A percentile compares a stretch with the other conserved stretches of the same genome.
Evolutionary conservation across 2,797 vertebrate species (phyloP).

Genomic region (Sandelia bainsii): DNA sequence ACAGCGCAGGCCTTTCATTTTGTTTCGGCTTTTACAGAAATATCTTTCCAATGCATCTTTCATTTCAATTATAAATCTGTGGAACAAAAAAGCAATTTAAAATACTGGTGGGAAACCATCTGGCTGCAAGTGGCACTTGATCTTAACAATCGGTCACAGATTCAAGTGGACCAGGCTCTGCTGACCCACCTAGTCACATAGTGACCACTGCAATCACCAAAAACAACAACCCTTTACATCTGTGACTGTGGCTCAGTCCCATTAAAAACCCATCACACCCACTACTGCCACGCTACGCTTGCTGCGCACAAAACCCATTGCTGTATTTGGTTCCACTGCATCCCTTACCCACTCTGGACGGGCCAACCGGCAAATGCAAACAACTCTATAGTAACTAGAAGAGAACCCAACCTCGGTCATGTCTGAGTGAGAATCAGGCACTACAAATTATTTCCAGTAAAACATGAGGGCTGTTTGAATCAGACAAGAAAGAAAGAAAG

Average conservation of each 20-base stretch:
- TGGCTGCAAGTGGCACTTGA: conserved; percentile 52
- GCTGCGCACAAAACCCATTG: conserved; percentile 68
- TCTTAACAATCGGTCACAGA: conserved; percentile 56
- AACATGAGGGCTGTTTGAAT: conserved; percentile 38
- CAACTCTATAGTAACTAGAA: conserved; percentile 56
- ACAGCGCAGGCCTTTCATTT: conserved; percentile 31
- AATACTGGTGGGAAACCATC: conserved; percentile 54
- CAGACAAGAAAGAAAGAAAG: conserved; percentile 16
- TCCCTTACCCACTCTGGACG: conserved; percentile 57
- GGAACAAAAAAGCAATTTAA: conserved; percentile 57
- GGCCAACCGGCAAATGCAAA: conserved; percentile 66
- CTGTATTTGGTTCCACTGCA: conserved; percentile 81
- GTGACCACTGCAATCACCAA: conserved; percentile 65
- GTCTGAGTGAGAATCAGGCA: conserved; percentile 55
- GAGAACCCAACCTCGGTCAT: conserved; percentile 47
- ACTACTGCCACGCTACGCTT: conserved; percentile 66
- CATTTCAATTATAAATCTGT: conserved; percentile 54
- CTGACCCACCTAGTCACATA: conserved; percentile 43
- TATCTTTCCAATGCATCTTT: conserved; percentile 25
- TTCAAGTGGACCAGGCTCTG: conserved; percentile 44
- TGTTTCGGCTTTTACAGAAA: conserved; percentile 19
- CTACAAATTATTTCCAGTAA: conserved; percentile 59
- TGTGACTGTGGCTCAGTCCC: conserved; percentile 67
- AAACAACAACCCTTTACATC: conserved; percentile 73
- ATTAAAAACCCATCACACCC: conserved; percentile 79